phyloP scores from a whole-genome alignment of 2,797 vertebrate genomes.

The Salarias fasciatus region DNA sequence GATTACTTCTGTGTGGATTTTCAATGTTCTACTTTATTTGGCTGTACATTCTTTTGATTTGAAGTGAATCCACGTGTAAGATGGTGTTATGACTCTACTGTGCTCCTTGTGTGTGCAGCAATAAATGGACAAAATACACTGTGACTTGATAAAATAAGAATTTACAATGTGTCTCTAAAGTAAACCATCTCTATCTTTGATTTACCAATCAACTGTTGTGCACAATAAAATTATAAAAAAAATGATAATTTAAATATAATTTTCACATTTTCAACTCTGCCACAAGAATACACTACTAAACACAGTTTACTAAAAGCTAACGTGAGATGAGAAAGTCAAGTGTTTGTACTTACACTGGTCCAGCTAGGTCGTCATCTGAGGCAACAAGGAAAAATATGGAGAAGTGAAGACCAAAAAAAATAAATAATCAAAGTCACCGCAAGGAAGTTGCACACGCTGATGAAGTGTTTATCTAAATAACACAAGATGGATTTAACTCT shows the following conservation, averaged over 20 bases:
- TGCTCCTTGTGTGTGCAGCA: too few relatives aligned
- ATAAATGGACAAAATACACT: too few relatives aligned
- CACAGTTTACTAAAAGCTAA: constrained; percentile 28
- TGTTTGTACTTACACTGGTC: constrained; percentile 92
- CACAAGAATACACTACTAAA: constrained; percentile 36
- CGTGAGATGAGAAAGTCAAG: constrained; percentile 7
- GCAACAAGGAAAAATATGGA: constrained; percentile 73
- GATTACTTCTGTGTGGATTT: too few relatives aligned
- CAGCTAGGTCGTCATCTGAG: constrained; percentile 95
- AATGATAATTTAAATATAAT: not conserved
- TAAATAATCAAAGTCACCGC: constrained; percentile 39
- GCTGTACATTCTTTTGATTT: too few relatives aligned
- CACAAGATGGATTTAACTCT: not conserved
- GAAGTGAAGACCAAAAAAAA: constrained; percentile 69
- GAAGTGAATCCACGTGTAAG: too few relatives aligned
- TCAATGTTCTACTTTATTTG: too few relatives aligned
- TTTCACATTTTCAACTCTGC: not conserved
- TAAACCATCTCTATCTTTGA: too few relatives aligned
- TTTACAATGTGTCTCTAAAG: too few relatives aligned
- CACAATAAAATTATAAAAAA: too few relatives aligned
- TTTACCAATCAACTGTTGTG: too few relatives aligned
- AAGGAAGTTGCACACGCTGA: constrained; percentile 36
- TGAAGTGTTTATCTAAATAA: constrained; percentile 6
- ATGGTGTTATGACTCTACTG: too few relatives aligned
- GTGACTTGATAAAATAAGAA: too few relatives aligned